Evolutionary conservation across 92 coral and sea anemone species (phyloP), one percentile per base, ranked within the genome.

Genomic region (Galaxea fascicularis): DNA sequence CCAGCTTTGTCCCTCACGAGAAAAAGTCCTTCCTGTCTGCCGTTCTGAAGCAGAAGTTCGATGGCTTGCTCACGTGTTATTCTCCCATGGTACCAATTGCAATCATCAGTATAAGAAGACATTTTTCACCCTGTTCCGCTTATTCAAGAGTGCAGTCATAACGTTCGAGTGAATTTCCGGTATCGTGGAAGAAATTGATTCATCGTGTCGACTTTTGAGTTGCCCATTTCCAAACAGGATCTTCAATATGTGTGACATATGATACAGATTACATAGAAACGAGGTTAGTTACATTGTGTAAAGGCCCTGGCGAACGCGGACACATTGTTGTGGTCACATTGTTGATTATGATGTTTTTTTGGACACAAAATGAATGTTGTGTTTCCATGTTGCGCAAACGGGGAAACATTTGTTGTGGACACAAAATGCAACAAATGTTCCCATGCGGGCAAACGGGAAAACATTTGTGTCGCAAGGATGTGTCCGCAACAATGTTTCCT

Each of bases 1-100:
- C 91, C 90, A 26, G 90, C 92, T 83, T 94, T 96, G 85, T 94
- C 93, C 65, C 99, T 94, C 39, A 96, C 99, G 35, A 96, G 98
- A 73, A 95, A 96, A 39, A 96, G 82, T 26, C 99, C 99, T 77
- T 96, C 98, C 65, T 89, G 91, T 77, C 93, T 88, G 15, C 99
- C 98, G 80, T 89, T 78, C 65, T 95, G 92, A 70, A 93, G 77
- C 80, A 96, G 89, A 54, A 90, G 76, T 25, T 90, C 91, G 60
- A 89, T 87, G 3, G 98, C 98, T 65, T 89, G 92, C 21, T 96
- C 99, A 8, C 99, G 99, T 60, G 98, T 74, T 35, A 96, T 91
- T 77, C 89, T 86, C 17, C 99, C 99, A 83, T 96, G 99, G 87
- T 82, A 96, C 99, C 99, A 96, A 15, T 72, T 87, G 39, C 84